Evolutionary conservation across 2,113 vertebrate species (phyloP), one percentile per base, ranked within the genome.

Genomic region (Chelonoidis abingdonii): DNA sequence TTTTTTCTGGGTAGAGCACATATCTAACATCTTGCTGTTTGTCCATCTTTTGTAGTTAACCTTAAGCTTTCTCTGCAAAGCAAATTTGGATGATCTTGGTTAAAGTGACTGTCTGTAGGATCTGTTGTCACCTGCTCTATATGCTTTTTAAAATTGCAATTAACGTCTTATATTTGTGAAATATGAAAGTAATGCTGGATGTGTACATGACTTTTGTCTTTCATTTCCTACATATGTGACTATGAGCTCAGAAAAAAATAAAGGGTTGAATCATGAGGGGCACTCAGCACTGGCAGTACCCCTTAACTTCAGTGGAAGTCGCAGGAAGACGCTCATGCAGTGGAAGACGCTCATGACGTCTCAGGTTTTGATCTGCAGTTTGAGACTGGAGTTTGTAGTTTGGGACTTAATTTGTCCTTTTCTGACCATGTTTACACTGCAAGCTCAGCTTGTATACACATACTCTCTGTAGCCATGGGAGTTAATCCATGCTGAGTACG

Each of bases 11-110:
- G 12, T 25, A 47, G 24, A 38, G 35, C 7, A 47, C 6, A 12
- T 35, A 6, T 75, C 41, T 31, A 49, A 17, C 50, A 49, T 47
- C 78, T 31, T 16, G 4, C 47, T 35, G 27, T 78, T 47, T 88
- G 10, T 87, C 85, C 21, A 44, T 93, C 89, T 81, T 44, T 31
- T 78, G 38, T 22, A 52, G 25, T 82, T 93, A 4, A 53, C 87
- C 90, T 87, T 65, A 81, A 96, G 59, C n/a, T 93, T 75, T 78
- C 35, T 91, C 44, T 53, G 52, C 8, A 50, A 50, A 79, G 49
- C 47, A 87, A 78, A 80, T 31, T 44, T 24, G 83, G 76, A 72
- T 84, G 56, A 79, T 83, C 62, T 62, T 44, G 79, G 25, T 86
- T 54, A 44, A 86, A 35, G 31, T 35, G 80, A 52, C 62, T 89